Base-by-base conservation (phyloP, 1,140 invertebrate genomes). In the Drosophila obscura region DNA sequence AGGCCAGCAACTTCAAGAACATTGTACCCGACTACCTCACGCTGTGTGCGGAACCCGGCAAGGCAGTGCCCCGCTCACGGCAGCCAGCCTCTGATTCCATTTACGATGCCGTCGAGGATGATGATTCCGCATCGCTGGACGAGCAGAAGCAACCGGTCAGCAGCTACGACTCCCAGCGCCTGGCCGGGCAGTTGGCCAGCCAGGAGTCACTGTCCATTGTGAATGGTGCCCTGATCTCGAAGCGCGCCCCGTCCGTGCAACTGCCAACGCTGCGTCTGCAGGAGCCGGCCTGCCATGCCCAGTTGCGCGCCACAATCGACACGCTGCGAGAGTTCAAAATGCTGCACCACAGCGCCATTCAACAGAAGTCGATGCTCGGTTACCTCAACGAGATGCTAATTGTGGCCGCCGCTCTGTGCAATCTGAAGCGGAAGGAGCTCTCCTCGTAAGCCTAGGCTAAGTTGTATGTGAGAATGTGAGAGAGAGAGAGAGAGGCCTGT, bases 361-460 rank as follows among this genome's bases (percentile, higher is more conserved):
- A 82, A 41, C 76, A 91, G 26, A 61, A 77, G 5, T 63, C 77
- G 4, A 11, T 90, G 19, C 76, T 90, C 45, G 75, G 84, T 4
- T 91, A 91, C 58, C 53, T 91, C 0, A 90, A 91, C 74, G 90
- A 91, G 64, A 80, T 91, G 65, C 52, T 91, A 13, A 55, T 88
- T 39, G 77, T 91, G 6, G 77, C 76, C 0, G 78, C 85, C 1
- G 90, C 88, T 1, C 48, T 91, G 4, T 85, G 72, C 16, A 91
- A 91, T 71, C 60, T 91, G 16, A 87, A 90, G 59, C 83, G 85
- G 6, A 87, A 89, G 44, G 89, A 84, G 44, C 31, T 59, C n/a
- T 52, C 48, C 26, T 53, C 7, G 28, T 52, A 61, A 35, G 4
- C 41, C 22, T 35, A 13, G 4, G 5, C 22, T 9, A 5, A 19